phyloP scores from a whole-genome alignment of 1,140 invertebrate genomes.

The Cotesia chilonis region DNA sequence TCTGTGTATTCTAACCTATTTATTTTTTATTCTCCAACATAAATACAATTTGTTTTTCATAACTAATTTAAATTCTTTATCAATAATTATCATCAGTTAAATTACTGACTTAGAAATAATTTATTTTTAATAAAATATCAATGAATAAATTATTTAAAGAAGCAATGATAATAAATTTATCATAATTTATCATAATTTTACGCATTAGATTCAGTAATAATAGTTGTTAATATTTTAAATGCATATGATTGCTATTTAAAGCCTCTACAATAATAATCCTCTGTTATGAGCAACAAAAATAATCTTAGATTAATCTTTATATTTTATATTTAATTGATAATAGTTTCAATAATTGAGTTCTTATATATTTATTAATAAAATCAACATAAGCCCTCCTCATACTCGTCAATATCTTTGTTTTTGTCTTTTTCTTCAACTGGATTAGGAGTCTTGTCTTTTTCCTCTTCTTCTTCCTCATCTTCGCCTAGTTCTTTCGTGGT shows the following conservation, averaged over 20 bases:
- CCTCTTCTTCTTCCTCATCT: constrained; percentile 1
- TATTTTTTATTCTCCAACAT: constrained; percentile 10
- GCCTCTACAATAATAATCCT: too few species aligned
- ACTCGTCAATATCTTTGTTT: constrained; percentile 13
- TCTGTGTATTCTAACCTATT: constrained; percentile 24
- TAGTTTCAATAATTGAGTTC: not conserved
- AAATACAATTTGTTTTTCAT: not conserved
- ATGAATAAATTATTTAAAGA: too few species aligned
- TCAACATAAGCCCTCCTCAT: constrained; percentile 21
- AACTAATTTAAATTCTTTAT: too few species aligned
- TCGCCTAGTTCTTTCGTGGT: not conserved
- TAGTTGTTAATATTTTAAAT: too few species aligned
- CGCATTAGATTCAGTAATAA: too few species aligned
- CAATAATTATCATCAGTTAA: not conserved
- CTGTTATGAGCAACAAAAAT: not conserved
- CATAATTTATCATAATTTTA: too few species aligned
- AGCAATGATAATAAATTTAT: too few species aligned
- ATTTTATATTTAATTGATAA: not conserved
- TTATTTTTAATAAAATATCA: too few species aligned
- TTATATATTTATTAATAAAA: not conserved
- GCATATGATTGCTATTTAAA: too few species aligned
- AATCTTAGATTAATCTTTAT: not conserved
- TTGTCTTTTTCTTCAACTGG: constrained; percentile 16
- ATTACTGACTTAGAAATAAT: not conserved
- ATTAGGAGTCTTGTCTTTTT: not conserved